Conservation (phyloP, 2,888 invertebrate species). For the Harmothoe impar region DNA sequence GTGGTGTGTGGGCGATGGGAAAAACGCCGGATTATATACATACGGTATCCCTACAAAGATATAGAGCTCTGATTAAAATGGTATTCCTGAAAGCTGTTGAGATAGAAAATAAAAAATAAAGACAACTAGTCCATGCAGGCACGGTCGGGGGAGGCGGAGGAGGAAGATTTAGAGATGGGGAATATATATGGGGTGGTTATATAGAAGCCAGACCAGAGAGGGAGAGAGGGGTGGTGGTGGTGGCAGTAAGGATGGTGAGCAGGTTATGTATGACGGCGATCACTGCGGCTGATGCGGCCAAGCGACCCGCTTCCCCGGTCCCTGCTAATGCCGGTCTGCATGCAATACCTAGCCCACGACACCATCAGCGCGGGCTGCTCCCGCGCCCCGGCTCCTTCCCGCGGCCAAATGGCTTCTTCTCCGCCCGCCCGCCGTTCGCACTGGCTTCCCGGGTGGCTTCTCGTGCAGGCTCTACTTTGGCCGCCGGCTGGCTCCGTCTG, state of each 20-base stretch:
- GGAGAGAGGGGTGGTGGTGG: constrained; percentile 10
- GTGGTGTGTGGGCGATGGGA: background rate
- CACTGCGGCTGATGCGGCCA: constrained; percentile 53
- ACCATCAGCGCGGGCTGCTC: background rate
- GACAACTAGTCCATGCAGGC: too few relatives aligned
- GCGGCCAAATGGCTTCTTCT: background rate
- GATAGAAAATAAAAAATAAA: background rate
- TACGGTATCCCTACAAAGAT: background rate
- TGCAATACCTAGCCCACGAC: constrained; percentile 32
- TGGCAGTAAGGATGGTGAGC: background rate
- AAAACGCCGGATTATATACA: background rate
- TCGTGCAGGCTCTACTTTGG: background rate
- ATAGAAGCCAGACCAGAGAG: background rate
- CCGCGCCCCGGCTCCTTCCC: constrained; percentile 17
- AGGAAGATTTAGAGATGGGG: background rate
- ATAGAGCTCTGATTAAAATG: background rate
- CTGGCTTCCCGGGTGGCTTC: constrained; percentile 18
- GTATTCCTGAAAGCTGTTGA: background rate
- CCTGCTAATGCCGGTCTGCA: constrained; percentile 21
- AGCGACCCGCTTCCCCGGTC: constrained; percentile 46
- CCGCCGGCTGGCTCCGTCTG: background rate
- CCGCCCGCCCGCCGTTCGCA: background rate
- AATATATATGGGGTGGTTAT: background rate
- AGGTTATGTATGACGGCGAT: constrained; percentile 54
- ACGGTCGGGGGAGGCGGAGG: background rate